Evolutionary conservation across 2,113 vertebrate genomes (phyloP).

Genomic region (Vidua chalybeata): DNA sequence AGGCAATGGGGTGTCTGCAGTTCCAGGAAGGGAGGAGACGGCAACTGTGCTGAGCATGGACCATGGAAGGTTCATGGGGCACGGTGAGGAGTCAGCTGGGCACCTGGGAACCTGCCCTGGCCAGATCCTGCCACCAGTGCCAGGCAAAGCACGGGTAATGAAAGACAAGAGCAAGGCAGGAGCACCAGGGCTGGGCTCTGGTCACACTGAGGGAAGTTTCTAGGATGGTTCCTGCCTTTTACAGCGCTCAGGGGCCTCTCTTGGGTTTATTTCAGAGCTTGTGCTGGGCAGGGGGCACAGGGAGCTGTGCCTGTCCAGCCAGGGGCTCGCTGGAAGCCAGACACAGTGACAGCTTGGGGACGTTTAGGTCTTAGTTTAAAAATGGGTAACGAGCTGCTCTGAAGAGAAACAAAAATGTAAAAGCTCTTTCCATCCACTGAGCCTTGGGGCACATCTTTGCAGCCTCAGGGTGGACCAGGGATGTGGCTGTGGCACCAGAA

Average conservation of each 20-base stretch:
- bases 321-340: not conserved
- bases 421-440: not conserved
- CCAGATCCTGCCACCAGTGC: not conserved
- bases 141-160: accelerated
- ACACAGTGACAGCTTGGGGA: not conserved
- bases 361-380: not conserved
- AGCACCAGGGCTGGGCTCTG: not conserved
- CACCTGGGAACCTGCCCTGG: not conserved
- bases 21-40: not conserved
- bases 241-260: not conserved
- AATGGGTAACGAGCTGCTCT: not conserved
- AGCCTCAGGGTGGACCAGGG: not conserved
- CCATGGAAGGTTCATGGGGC: not conserved
- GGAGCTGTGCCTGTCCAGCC: not conserved
- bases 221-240: not conserved
- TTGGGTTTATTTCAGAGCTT: not conserved
- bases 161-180: not conserved
- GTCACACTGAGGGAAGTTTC: not conserved
- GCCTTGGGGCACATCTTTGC: not conserved
- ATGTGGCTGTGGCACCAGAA: not conserved
- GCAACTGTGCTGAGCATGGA: too few relatives aligned
- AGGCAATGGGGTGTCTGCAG: not conserved
- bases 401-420: not conserved
- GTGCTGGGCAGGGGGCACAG: not conserved
- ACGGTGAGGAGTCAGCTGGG: not conserved